Percentiles rank a stretch among this genome's conserved stretches.
phyloP scores from a whole-genome alignment of 2,888 invertebrate genomes.

The Keiferia lycopersicella region DNA sequence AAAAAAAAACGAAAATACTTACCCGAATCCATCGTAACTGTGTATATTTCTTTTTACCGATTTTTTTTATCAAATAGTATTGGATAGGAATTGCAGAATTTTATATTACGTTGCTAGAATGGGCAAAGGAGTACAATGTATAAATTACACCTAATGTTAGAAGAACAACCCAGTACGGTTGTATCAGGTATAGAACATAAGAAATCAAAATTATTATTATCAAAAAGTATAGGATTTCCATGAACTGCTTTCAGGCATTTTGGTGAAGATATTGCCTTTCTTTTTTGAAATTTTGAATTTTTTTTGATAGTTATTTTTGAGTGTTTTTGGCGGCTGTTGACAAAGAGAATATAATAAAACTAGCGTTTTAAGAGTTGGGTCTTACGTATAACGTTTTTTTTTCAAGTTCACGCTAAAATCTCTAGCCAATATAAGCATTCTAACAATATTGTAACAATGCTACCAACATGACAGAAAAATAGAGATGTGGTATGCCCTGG shows the following conservation, averaged over 20 bases:
- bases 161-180: conserved; percentile 65
- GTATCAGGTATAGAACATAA: conserved; percentile 59
- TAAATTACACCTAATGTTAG: conserved; percentile 51
- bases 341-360: no score
- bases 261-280: conserved; percentile 33
- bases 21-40: neutral
- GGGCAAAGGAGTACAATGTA: conserved; percentile 45
- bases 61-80: no score
- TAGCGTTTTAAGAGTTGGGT: no score
- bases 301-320: no score
- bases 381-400: no score
- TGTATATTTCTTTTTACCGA: neutral
- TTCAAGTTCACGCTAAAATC: no score
- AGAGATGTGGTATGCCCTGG: no score
- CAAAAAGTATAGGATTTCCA: conserved; percentile 70
- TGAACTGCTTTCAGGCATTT: conserved; percentile 54
- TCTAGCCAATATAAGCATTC: no score
- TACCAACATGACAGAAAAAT: no score
- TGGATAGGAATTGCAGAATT: no score
- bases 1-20: neutral
- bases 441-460: no score
- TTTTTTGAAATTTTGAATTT: neutral
- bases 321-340: no score
- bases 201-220: conserved; percentile 48
- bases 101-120: conserved; percentile 53